Conservation (phyloP, 23 tunicate species). For the Clavelina lepadiformis region DNA sequence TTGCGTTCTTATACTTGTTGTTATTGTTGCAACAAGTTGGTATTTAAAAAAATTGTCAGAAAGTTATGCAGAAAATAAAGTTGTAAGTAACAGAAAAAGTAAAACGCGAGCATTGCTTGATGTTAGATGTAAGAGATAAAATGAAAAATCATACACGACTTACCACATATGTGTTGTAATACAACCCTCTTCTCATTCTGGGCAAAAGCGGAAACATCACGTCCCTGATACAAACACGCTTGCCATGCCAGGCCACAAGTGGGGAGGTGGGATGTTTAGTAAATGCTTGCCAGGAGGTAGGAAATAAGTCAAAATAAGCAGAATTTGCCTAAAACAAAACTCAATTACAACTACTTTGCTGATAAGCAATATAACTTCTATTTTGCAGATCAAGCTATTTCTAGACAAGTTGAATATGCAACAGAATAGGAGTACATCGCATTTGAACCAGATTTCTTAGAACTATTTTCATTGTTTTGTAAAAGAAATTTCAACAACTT, state of each 20-base stretch:
- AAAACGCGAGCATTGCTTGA: not conserved
- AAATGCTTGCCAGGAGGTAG: slow-evolving; percentile 73
- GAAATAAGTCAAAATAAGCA: slow-evolving; percentile 57
- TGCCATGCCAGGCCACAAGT: slow-evolving; percentile 47
- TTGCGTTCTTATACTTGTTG: not conserved
- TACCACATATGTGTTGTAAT: slow-evolving; percentile 87
- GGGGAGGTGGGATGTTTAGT: slow-evolving; percentile 48
- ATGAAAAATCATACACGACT: slow-evolving; percentile 17
- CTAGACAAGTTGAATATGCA: no score
- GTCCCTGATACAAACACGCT: slow-evolving; percentile 61
- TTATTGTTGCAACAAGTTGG: not conserved
- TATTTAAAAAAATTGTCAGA: no score
- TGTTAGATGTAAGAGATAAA: no score
- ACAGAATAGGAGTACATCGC: no score
- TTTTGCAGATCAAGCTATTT: no score
- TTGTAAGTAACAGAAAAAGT: not conserved
- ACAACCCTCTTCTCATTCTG: slow-evolving; percentile 78
- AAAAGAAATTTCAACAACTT: no score
- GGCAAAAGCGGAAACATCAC: slow-evolving; percentile 79
- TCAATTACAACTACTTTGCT: no score
- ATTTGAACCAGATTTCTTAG: no score
- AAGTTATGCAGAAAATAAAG: no score
- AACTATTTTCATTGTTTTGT: no score
- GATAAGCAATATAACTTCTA: no score
- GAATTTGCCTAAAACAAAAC: slow-evolving; percentile 27